Base-by-base conservation (phyloP, 2,797 vertebrate species). In the Acridotheres tristis region DNA sequence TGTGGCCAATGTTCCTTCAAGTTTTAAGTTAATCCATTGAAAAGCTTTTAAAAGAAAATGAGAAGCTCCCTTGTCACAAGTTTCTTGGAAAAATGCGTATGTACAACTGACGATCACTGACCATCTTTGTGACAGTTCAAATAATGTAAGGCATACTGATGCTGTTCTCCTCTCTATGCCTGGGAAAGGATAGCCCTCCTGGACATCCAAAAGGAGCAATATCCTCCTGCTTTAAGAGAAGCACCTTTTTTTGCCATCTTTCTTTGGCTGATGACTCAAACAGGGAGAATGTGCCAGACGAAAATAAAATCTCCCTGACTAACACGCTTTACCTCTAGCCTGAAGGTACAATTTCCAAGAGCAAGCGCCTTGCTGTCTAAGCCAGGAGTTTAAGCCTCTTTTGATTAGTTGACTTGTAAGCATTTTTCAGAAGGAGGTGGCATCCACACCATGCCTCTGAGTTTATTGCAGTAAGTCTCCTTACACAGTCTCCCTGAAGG, bases 221-320 rank as follows among this genome's bases (percentile, higher is more conserved):
- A n/a, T 51, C 30, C 50, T 90, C 57, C 72, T 77, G 50, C 78
- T 91, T 77, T 74, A 84, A 84, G 26, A 91, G 43, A 88, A 86
- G 36, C 58, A 51, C 7, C 13, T 23, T 79, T 78, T 85, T 88
- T 77, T 36, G 8, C 57, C 66, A 48, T 94, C 77, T 65, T 85
- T 68, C 85, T 72, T 86, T 59, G 80, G 69, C 6, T 0, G 18
- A 88, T 94, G 91, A 96, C 76, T 96, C 93, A 93, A 92, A 75
- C 76, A 83, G 88, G 83, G 86, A 74, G 69, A 93, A 94, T 27
- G 34, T 75, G 89, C 82, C 79, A 88, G 85, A 81, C 0, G 0
- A 92, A 94, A 94, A 85, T 54, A 61, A 89, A 89, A 94, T 93
- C 89, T 96, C 79, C 90, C 85, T 87, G 91, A 96, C 95, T 94